Evolutionary conservation across 1,140 invertebrate genomes (phyloP).

Genomic region (Lepidurus apus): DNA sequence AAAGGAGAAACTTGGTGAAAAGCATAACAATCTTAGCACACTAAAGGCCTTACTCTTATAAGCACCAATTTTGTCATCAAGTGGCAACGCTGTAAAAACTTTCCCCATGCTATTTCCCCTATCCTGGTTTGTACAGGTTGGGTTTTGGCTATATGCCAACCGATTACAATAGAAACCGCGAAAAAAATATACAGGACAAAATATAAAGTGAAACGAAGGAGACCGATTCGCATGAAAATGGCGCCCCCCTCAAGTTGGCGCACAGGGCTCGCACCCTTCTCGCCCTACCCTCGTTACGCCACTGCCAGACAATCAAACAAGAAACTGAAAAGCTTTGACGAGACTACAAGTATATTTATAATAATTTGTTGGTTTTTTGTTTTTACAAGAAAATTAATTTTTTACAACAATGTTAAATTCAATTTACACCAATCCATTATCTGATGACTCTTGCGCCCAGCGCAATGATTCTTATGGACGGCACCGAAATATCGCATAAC

Average conservation of each 20-base stretch:
- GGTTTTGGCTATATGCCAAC: neutral
- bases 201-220: neutral
- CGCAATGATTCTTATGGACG: too few relatives aligned
- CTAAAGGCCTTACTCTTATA: neutral
- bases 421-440: too few relatives aligned
- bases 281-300: constrained; percentile 2
- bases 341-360: too few relatives aligned
- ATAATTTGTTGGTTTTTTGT: too few relatives aligned
- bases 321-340: too few relatives aligned
- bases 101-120: neutral
- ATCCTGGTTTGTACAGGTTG: constrained; percentile 5
- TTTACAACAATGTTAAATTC: too few relatives aligned
- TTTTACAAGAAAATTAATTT: too few relatives aligned
- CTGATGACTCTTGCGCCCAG: too few relatives aligned
- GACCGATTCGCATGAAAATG: neutral
- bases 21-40: neutral
- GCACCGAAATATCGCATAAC: too few relatives aligned
- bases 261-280: neutral
- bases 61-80: neutral
- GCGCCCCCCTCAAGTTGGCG: neutral
- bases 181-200: neutral
- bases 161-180: neutral
- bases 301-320: too few relatives aligned
- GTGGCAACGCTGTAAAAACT: neutral
- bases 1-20: neutral